A percentile compares a stretch with the other conserved stretches of the same genome.
phyloP scores from a whole-genome alignment of 2,888 invertebrate genomes.

The Prosopocoilus inquinatus region DNA sequence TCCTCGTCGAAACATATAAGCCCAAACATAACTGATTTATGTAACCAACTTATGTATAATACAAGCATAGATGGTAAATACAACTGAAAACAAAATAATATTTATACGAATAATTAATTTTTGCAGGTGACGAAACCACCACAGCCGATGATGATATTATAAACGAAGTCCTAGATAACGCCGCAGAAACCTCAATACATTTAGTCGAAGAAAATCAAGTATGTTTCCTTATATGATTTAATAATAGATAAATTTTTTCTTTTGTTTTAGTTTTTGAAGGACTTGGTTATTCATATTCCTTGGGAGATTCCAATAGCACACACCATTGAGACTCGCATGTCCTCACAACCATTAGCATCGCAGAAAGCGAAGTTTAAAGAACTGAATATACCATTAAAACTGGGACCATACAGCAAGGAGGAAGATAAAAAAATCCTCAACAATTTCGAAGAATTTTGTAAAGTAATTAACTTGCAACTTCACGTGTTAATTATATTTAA shows the following conservation, averaged over 20 bases:
- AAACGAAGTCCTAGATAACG: no score
- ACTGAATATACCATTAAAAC: constrained; percentile 5
- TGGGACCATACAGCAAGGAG: background rate
- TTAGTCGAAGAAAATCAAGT: no score
- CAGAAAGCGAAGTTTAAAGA: constrained; percentile 3
- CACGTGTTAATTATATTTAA: background rate
- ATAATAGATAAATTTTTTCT: background rate
- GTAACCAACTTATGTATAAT: no score
- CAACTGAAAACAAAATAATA: no score
- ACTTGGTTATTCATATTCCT: background rate
- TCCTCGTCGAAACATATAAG: background rate
- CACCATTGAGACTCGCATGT: constrained; percentile 9
- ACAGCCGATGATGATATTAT: no score
- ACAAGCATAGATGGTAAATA: no score
- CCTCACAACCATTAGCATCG: constrained; percentile 2
- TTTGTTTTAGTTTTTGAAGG: background rate
- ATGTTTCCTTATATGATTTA: no score
- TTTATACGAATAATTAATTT: no score
- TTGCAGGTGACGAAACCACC: no score
- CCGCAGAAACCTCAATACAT: no score
- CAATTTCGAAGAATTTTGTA: constrained; percentile 15
- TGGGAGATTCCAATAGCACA: constrained; percentile 11
- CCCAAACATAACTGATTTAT: background rate
- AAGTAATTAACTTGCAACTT: background rate
- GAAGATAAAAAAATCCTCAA: constrained; percentile 12